Evolutionary conservation across 37 sponge, comb jelly and placozoan genomes (phyloP), one percentile per base, ranked within the genome.

Genomic region (Dysidea cf. avara): DNA sequence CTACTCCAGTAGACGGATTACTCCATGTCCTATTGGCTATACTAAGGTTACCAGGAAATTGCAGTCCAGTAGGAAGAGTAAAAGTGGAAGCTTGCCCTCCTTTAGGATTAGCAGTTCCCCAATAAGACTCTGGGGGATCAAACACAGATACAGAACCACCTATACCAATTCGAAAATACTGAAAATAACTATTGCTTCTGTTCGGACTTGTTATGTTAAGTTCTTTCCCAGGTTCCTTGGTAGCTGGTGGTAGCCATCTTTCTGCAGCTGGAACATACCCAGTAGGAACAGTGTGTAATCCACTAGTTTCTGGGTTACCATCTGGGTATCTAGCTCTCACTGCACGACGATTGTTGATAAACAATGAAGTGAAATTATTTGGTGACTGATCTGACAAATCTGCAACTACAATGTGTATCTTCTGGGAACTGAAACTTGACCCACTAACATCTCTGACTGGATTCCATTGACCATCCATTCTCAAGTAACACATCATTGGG

Each of bases 221-320:
- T 34, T 71, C 73, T 33, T 35, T 50, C 7, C 67, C 60, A 35
- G 64, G 21, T 25, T 61, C n/a, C n/a, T n/a, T n/a, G n/a, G n/a
- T n/a, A n/a, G n/a, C n/a, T n/a, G n/a, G n/a, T n/a, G n/a, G n/a
- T n/a, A n/a, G n/a, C 72, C 72, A 80, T 5, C 21, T 16, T 0
- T 52, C 78, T 35, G 79, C 83, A 21, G 28, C 55, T 3, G 65
- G 56, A 0, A 64, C 59, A 31, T 73, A 89, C 32, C 76, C 85
- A 25, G 76, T 84, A 36, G 85, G 85, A 21, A 38, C 71, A 43
- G 73, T 72, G 39, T 75, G 71, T 22, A 72, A 66, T 17, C 83
- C n/a, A n/a, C n/a, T n/a, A n/a, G n/a, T n/a, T n/a, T n/a, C n/a
- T n/a, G n/a, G n/a, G n/a, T n/a, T n/a, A n/a, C n/a, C n/a, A n/a